Conservation (phyloP, 2,113 vertebrate genomes). For the Lepus timidus region DNA sequence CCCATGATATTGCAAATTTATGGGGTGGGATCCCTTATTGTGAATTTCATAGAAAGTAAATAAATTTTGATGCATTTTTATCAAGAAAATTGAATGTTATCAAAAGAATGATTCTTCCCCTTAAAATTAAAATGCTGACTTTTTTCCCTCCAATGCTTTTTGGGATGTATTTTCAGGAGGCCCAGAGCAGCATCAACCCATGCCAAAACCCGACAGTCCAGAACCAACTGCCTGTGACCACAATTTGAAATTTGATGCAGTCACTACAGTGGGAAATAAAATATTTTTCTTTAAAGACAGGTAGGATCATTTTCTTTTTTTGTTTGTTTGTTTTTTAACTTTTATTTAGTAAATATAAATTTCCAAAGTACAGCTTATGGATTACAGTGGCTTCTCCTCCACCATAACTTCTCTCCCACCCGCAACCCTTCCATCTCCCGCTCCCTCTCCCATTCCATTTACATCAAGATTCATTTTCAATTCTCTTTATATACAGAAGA, state of each 20-base stretch:
- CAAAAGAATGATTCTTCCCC: neutral
- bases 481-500: too few relatives aligned
- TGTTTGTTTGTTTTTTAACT: too few relatives aligned
- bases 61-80: neutral
- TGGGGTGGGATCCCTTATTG: neutral
- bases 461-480: too few relatives aligned
- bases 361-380: too few relatives aligned
- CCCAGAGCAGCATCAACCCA: neutral
- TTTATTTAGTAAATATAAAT: too few relatives aligned
- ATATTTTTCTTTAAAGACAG: constrained; percentile 92
- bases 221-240: constrained; percentile 85
- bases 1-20: neutral
- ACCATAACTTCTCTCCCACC: too few relatives aligned
- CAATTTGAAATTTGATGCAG: constrained; percentile 89
- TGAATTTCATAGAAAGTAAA: neutral
- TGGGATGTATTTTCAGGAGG: constrained; percentile 79
- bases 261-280: constrained; percentile 88
- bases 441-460: too few relatives aligned
- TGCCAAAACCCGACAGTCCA: neutral
- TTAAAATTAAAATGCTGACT: neutral
- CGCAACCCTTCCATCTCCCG: too few relatives aligned
- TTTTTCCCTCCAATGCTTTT: constrained; percentile 40
- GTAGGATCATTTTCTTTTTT: constrained; percentile 76
- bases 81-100: constrained; percentile 11
- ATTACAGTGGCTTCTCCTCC: too few relatives aligned